Conservation (phyloP, 2,888 invertebrate genomes). For the Tenodera sinensis region DNA sequence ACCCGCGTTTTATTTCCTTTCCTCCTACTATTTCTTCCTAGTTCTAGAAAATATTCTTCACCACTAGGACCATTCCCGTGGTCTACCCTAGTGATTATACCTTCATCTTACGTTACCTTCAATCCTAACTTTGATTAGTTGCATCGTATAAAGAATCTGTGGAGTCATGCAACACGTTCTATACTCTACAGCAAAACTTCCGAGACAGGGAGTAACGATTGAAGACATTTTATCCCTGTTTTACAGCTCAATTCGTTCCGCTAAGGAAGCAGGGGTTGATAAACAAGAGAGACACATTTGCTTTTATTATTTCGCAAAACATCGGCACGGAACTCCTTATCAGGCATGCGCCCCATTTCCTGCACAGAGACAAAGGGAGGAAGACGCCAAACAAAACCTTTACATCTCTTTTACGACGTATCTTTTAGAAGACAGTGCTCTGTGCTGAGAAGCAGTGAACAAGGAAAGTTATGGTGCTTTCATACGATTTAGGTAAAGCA, state of each 20-base stretch:
- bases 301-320: neutral
- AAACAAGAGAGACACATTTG: neutral
- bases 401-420: neutral
- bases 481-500: too few species aligned
- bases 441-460: neutral
- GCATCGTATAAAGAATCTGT: too few species aligned
- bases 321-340: neutral
- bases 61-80: too few species aligned
- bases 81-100: too few species aligned
- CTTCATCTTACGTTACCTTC: too few species aligned
- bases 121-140: too few species aligned
- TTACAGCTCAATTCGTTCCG: neutral
- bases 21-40: too few species aligned
- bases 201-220: neutral
- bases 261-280: neutral
- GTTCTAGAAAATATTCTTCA: too few species aligned
- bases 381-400: neutral
- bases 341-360: neutral
- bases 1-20: too few species aligned
- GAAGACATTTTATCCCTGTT: neutral
- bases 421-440: neutral
- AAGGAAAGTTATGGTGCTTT: too few species aligned
- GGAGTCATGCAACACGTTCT: too few species aligned
- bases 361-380: neutral
- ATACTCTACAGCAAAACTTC: neutral